Percentiles rank a stretch among this genome's conserved stretches.
Conservation (phyloP, 2,113 vertebrate species). For the Hypocryptadius cinnamomeus region DNA sequence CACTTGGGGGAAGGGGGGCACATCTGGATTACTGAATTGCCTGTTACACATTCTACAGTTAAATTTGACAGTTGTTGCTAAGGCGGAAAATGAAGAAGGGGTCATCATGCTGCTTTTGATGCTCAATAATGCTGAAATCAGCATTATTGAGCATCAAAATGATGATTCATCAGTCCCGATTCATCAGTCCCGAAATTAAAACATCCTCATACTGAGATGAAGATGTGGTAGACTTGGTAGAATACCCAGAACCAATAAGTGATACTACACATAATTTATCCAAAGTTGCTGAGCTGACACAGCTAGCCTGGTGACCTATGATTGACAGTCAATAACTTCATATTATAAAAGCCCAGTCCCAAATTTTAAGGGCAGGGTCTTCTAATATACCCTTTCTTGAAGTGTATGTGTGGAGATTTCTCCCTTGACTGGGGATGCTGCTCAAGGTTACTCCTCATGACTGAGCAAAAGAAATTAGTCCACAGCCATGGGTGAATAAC, state of each 20-base stretch:
- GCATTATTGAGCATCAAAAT: no score
- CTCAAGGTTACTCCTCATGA: not conserved
- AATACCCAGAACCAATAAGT: not conserved
- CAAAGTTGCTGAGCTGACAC: not conserved
- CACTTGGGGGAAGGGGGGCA: accelerated
- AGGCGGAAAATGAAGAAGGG: not conserved
- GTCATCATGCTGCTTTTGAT: not conserved
- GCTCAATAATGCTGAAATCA: not conserved
- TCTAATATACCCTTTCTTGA: not conserved
- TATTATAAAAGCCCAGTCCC: not conserved
- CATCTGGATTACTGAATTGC: not conserved
- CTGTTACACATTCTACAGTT: not conserved
- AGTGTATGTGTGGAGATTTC: not conserved
- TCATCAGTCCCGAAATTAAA: not conserved
- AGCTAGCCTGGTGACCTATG: not conserved
- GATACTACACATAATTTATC: not conserved
- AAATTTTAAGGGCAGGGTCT: not conserved
- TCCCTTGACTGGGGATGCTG: not conserved
- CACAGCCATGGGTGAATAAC: not conserved
- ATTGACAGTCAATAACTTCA: not conserved
- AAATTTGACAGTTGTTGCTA: not conserved
- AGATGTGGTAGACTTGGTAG: not conserved
- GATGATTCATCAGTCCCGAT: no score
- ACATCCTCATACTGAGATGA: not conserved
- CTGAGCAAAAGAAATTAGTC: not conserved